Evolutionary conservation across 2,797 vertebrate species (phyloP).

Genomic region (Neopelma chrysocephalum): DNA sequence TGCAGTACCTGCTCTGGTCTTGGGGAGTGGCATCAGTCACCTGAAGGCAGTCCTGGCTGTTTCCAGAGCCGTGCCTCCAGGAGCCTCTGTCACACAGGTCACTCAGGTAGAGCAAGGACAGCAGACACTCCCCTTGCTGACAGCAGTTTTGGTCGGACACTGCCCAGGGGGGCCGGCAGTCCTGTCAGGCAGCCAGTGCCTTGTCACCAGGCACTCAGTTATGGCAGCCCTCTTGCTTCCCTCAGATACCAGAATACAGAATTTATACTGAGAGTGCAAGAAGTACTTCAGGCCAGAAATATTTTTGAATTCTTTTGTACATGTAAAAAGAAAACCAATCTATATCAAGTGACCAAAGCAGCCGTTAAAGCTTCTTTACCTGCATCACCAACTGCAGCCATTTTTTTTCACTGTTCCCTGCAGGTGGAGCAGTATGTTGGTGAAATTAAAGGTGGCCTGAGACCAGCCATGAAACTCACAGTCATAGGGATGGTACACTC

Average conservation of each 20-base stretch:
- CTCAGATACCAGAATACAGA: not conserved
- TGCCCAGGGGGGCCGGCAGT: rapidly evolving
- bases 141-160: not conserved
- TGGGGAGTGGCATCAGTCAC: not conserved
- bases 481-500: slow-evolving; percentile 87
- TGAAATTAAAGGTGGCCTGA: slow-evolving; percentile 89
- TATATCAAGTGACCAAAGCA: not conserved
- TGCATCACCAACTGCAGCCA: not conserved
- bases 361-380: not conserved
- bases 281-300: not conserved
- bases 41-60: not conserved
- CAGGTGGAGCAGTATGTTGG: slow-evolving; percentile 85
- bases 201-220: not conserved
- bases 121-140: rapidly evolving
- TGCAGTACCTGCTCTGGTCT: not conserved
- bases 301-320: not conserved
- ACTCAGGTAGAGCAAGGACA: not conserved
- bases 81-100: rapidly evolving
- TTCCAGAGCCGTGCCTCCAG: rapidly evolving
- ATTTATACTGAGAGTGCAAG: not conserved
- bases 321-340: not conserved
- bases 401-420: slow-evolving; percentile 9
- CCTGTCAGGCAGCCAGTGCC: not conserved
- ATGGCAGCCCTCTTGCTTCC: rapidly evolving
- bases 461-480: slow-evolving; percentile 89